Percentiles rank a stretch among this genome's conserved stretches.
phyloP scores from a whole-genome alignment of 30 jellyfish, hydroid and myxozoan species.

The Rhopilema esculentum region DNA sequence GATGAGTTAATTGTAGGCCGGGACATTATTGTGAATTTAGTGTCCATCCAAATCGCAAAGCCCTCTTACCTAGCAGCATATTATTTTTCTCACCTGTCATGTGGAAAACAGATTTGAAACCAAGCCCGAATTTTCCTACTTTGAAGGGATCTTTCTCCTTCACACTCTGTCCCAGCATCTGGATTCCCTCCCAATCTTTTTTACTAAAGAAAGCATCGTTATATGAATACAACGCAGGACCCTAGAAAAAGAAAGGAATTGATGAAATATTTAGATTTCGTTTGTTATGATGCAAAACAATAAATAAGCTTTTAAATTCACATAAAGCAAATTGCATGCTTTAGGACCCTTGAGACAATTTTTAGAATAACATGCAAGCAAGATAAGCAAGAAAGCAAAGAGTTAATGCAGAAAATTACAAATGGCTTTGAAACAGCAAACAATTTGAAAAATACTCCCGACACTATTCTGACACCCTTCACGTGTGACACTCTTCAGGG shows the following conservation, averaged over 20 bases:
- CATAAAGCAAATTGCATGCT: no score
- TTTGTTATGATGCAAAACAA: no score
- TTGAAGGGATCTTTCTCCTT: slow-evolving; percentile 78
- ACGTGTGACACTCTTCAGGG: no score
- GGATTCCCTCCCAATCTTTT: slow-evolving; percentile 85
- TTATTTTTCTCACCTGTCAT: slow-evolving; percentile 61
- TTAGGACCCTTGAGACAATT: no score
- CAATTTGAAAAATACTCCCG: no score
- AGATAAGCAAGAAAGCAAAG: no score
- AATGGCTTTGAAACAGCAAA: no score
- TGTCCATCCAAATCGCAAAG: not conserved
- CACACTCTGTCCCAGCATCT: slow-evolving; percentile 69
- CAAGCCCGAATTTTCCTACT: slow-evolving; percentile 90
- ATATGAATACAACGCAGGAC: slow-evolving; percentile 85
- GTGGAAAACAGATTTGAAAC: slow-evolving; percentile 85
- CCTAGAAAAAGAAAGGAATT: slow-evolving; percentile 36
- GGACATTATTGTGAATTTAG: not conserved
- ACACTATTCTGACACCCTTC: no score
- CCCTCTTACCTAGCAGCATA: not conserved
- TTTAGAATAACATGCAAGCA: no score
- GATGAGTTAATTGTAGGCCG: not conserved
- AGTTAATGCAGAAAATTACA: no score
- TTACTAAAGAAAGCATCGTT: slow-evolving; percentile 68
- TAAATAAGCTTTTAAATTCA: no score
- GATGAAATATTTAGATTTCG: no score